Evolutionary conservation across 1,140 invertebrate genomes (phyloP), one percentile per base, ranked within the genome.

Genomic region (Amyelois transitella): DNA sequence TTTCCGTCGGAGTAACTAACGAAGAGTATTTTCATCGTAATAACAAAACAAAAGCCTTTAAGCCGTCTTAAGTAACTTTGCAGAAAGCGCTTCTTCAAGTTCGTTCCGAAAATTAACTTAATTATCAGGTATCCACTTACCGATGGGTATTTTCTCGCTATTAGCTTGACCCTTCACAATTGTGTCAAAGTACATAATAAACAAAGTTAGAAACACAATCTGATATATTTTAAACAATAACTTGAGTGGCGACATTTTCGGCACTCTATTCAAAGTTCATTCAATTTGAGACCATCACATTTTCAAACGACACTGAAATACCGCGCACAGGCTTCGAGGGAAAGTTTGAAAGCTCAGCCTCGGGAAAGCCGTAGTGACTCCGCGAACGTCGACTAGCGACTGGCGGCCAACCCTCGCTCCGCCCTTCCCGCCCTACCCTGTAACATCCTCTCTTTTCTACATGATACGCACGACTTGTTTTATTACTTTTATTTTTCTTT

Each of bases 401-500:
- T 85, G 76, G 65, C 62, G 55, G 50, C 20, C 53, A 60, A 54
- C 68, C 52, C 60, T 62, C 63, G 32, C 53, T 63, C 71, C 71
- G 61, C 66, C 76, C 72, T 72, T 64, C 65, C 62, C 69, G 20
- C 25, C 50, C 60, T 62, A 56, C 67, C 69, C 73, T 59, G 64
- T 19, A 43, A 57, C 54, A 55, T 69, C 63, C 60, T 66, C 63
- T 65, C 64, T 71, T 65, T 70, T 69, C 66, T 70, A 75, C 69
- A 75, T 67, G 75, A 75, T 75, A 80, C 72, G 78, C 77, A 80
- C 75, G 75, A 70, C 72, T 81, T 77, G 62, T 74, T 81, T 81
- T 80, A 83, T 80, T 78, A 75, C 75, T 78, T 78, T 78, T 83
- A 83, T 83, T 81, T 83, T 83, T 81, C 77, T 83, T 83, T 79